Percentiles rank a stretch among this genome's conserved stretches.
Conservation (phyloP, 2,113 vertebrate species). For the Catharus bicknelli region DNA sequence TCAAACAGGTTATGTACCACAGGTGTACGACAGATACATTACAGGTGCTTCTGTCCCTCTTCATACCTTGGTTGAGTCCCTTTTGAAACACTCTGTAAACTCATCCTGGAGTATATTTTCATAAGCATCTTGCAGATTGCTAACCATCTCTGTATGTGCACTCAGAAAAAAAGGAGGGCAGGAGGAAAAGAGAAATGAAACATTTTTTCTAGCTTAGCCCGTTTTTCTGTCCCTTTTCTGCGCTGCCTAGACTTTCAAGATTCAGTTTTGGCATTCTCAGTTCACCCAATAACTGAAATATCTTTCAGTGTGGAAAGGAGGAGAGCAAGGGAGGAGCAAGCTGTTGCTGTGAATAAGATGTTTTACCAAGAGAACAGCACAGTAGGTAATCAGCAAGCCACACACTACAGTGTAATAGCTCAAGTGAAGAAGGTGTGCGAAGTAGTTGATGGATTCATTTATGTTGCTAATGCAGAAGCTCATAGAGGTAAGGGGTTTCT, state of each 20-base stretch:
- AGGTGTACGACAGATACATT: neutral
- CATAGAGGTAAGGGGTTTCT: conserved; percentile 75
- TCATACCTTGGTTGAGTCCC: neutral
- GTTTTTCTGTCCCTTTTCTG: neutral
- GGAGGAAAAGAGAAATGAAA: neutral
- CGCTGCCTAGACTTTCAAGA: neutral
- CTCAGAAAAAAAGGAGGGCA: neutral
- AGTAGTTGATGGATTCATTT: conserved; percentile 92
- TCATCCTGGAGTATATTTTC: neutral
- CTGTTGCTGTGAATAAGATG: conserved; percentile 83
- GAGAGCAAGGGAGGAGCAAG: conserved; percentile 81
- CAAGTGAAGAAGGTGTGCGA: conserved; percentile 89
- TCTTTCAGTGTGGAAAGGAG: conserved; percentile 85
- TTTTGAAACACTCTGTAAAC: neutral
- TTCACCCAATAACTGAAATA: neutral
- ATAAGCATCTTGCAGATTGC: neutral
- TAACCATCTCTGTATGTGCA: neutral
- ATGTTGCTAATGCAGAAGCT: conserved; percentile 89
- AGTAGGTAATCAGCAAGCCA: conserved; percentile 62
- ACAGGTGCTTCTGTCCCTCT: neutral
- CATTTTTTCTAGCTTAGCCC: neutral
- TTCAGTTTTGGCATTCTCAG: neutral
- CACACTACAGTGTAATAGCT: conserved; percentile 78
- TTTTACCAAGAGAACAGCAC: conserved; percentile 73
- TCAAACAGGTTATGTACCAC: neutral